Evolutionary conservation across 2,797 vertebrate genomes (phyloP).

Genomic region (Selene dorsalis): DNA sequence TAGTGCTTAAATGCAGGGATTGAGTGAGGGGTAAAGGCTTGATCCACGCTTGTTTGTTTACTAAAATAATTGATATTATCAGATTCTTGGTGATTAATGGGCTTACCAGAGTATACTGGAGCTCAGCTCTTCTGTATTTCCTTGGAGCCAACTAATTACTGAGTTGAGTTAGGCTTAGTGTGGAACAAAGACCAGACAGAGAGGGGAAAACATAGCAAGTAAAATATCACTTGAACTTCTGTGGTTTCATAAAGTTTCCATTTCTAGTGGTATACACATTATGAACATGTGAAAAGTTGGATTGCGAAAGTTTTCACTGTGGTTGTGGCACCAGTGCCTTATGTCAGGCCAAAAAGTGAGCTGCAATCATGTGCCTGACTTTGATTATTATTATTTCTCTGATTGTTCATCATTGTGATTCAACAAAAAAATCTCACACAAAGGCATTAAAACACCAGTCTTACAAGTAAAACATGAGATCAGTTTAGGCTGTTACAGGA

Average conservation of each 20-base stretch:
- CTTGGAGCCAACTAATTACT: slow-evolving; percentile 69
- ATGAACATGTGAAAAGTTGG: slow-evolving; percentile 4
- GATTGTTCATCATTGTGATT: not conserved
- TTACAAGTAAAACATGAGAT: not conserved
- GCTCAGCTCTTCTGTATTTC: slow-evolving; percentile 64
- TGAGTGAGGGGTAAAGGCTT: slow-evolving; percentile 63
- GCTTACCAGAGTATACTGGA: slow-evolving; percentile 66
- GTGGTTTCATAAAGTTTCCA: not conserved
- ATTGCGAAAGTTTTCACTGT: not conserved
- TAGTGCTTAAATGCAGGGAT: slow-evolving; percentile 71
- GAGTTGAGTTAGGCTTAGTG: slow-evolving; percentile 44
- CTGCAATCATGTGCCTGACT: no score
- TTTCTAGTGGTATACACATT: slow-evolving; percentile 26
- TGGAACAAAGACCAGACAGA: slow-evolving; percentile 27
- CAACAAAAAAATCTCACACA: not conserved
- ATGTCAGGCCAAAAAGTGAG: not conserved
- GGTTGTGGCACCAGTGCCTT: not conserved
- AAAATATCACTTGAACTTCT: slow-evolving; percentile 30
- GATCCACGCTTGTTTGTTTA: slow-evolving; percentile 75
- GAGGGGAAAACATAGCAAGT: slow-evolving; percentile 8
- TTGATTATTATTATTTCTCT: not conserved
- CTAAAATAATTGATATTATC: slow-evolving; percentile 81
- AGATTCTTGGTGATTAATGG: slow-evolving; percentile 77
- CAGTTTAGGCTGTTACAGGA: not conserved
- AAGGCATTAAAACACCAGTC: not conserved